Base-by-base conservation (phyloP, 2,888 invertebrate genomes). In the Eudemis profundana region DNA sequence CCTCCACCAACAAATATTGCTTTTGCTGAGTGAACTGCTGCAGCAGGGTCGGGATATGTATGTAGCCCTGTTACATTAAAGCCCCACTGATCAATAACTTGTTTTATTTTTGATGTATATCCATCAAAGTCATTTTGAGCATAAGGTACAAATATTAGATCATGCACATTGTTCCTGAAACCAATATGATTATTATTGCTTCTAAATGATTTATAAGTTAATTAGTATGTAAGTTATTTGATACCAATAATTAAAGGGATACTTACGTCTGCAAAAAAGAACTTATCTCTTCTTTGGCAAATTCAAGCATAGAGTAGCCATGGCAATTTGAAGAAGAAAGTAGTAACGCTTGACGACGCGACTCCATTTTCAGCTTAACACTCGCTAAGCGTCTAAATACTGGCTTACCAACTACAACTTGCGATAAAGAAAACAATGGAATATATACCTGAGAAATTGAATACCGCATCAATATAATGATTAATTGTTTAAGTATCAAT, bases 1-100 rank as follows among this genome's bases (percentile, higher is more conserved):
- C 97, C 97, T 51, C 97, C 97, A 7, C 96, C 97, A 36, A 97
- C 85, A 83, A 95, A 96, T 72, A 97, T 94, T 27, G 95, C 95
- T 84, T 96, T 91, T 0, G 96, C 94, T 19, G 87, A 81, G 54
- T 89, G 83, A 0, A 96, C 86, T 17, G 95, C 95, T 61, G 88
- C 81, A 4, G 85, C 76, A 14, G 94, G 94, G 81, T 95, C 90
- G 7, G 88, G 67, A 66, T 86, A 87, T 21, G 92, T 91, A 79
- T 97, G 96, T 47, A 96, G 89, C 8, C 96, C 94, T 66, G 93
- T 93, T 1, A 96, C 93, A 63, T 91, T 80, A 75, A 93, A 94
- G 21, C 95, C 96, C 94, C 95, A 95, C 53, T 93, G 92, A 27
- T 86, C 81, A 66, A 97, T 91, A 2, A 93, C 93, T 67, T 88